These are phyloP conservation scores for Molossus alvarezi DNA, from an alignment of 2,797 vertebrate genomes.

Conservation along the genomic window DNA sequence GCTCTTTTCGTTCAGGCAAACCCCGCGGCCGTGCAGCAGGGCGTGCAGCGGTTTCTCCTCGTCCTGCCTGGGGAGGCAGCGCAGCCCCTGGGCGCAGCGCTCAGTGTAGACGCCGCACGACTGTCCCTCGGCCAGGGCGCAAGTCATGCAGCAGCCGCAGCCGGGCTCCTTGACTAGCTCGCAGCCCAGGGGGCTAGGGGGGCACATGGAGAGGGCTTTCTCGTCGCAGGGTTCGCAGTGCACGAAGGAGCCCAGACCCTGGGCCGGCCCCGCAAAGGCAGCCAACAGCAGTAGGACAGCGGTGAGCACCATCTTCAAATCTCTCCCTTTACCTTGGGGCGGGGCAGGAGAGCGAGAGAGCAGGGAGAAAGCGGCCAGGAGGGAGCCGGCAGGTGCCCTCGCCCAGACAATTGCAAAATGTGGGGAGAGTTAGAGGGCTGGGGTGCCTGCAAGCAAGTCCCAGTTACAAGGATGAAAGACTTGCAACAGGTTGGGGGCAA, in stretches of 20 bases:
- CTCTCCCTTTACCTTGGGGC: constrained; percentile 77
- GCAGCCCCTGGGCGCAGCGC: constrained; percentile 96
- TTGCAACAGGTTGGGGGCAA: constrained; percentile 83
- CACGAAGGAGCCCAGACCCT: constrained; percentile 95
- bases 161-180: constrained; percentile 99
- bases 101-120: constrained; percentile 99
- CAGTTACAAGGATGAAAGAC: constrained; percentile 75
- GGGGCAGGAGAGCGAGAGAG: constrained; percentile 79
- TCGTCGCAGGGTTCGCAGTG: constrained; percentile 98
- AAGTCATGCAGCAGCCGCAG: constrained; percentile 99
- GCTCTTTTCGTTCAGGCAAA: constrained; percentile 98
- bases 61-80: constrained; percentile 96
- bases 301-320: constrained; percentile 88
- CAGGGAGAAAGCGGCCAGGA: constrained; percentile 62
- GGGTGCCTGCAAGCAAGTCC: constrained; percentile 64
- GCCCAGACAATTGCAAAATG: constrained; percentile 79
- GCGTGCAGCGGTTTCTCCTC: constrained; percentile 99
- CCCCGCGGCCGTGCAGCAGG: constrained; percentile 96
- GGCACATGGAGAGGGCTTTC: constrained; percentile 97
- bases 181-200: constrained; percentile 96
- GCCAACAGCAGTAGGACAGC: constrained; percentile 93
- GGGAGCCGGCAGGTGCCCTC: constrained; percentile 70
- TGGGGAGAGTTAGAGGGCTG: constrained; percentile 61
- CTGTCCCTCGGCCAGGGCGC: constrained; percentile 97
- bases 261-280: constrained; percentile 93